Evolutionary conservation across 2,888 invertebrate species (phyloP).

Genomic region (Drosophila lutescens): DNA sequence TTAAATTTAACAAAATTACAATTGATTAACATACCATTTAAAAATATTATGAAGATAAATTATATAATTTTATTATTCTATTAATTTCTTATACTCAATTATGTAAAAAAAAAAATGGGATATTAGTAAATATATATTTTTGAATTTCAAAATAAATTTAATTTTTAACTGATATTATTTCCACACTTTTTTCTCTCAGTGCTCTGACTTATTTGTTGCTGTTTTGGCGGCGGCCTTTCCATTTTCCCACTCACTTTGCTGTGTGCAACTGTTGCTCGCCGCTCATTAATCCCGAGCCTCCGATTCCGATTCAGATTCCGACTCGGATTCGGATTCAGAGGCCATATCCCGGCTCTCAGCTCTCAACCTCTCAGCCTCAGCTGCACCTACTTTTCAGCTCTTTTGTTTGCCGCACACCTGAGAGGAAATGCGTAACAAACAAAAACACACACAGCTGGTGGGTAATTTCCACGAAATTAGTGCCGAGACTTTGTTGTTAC

Average conservation of each 20-base stretch:
- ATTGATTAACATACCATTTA: too few species aligned
- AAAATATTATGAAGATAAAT: too few species aligned
- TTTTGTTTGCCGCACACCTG: conserved; percentile 74
- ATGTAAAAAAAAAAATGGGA: too few species aligned
- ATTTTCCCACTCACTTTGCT: conserved; percentile 58
- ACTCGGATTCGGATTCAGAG: conserved; percentile 42
- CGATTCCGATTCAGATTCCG: conserved; percentile 52
- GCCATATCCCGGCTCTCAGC: conserved; percentile 28
- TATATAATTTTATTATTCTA: too few species aligned
- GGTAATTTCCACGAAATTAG: conserved; percentile 72
- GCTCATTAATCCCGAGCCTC: conserved; percentile 74
- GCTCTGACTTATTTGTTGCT: conserved; percentile 47
- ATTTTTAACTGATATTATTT: too few species aligned
- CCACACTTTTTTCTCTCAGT: conserved; percentile 47
- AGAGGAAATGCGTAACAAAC: conserved; percentile 75
- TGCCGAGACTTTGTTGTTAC: conserved; percentile 40
- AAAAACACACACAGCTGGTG: conserved; percentile 38
- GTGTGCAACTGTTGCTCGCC: conserved; percentile 54
- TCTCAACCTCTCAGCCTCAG: conserved; percentile 57
- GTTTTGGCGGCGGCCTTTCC: conserved; percentile 46
- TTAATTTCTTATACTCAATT: too few species aligned
- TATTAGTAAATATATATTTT: too few species aligned
- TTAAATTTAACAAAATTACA: too few species aligned
- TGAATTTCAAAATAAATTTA: too few species aligned
- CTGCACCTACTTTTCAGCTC: conserved; percentile 64